Evolutionary conservation across 2,797 vertebrate species (phyloP).

Genomic region (Schizothorax lantsangensis): DNA sequence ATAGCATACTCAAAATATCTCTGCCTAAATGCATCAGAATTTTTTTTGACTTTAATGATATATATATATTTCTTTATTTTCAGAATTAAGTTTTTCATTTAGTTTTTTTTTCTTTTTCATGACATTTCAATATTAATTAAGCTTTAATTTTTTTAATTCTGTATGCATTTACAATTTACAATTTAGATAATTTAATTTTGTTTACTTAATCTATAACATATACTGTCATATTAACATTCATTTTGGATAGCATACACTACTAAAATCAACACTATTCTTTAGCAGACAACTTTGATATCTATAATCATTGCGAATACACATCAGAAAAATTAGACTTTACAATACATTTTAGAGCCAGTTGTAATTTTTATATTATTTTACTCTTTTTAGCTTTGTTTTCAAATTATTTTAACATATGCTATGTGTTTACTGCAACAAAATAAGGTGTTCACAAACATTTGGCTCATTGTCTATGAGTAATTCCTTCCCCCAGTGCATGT

Average conservation of each 20-base stretch:
- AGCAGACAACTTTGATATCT: background rate
- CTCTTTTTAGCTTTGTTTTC: background rate
- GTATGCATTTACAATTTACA: background rate
- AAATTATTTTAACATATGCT: background rate
- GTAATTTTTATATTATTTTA: background rate
- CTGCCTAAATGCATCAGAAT: background rate
- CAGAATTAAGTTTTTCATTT: too few relatives aligned
- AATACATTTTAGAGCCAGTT: background rate
- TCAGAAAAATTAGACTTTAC: background rate
- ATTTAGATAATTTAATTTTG: background rate
- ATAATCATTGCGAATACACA: too few relatives aligned
- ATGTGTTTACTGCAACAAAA: constrained; percentile 3
- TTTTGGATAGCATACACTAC: background rate
- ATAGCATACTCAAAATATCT: background rate
- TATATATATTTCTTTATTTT: background rate
- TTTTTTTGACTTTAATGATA: too few relatives aligned
- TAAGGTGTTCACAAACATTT: constrained; percentile 24
- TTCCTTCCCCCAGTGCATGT: constrained; percentile 10
- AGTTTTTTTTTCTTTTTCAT: too few relatives aligned
- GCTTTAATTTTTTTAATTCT: background rate
- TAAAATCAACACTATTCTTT: background rate
- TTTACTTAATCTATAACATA: background rate
- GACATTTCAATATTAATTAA: too few relatives aligned
- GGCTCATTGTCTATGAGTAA: constrained; percentile 37
- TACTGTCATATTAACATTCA: background rate